Evolutionary conservation across 2,113 vertebrate genomes (phyloP), one percentile per base, ranked within the genome.

Genomic region (Zapus hudsonius): DNA sequence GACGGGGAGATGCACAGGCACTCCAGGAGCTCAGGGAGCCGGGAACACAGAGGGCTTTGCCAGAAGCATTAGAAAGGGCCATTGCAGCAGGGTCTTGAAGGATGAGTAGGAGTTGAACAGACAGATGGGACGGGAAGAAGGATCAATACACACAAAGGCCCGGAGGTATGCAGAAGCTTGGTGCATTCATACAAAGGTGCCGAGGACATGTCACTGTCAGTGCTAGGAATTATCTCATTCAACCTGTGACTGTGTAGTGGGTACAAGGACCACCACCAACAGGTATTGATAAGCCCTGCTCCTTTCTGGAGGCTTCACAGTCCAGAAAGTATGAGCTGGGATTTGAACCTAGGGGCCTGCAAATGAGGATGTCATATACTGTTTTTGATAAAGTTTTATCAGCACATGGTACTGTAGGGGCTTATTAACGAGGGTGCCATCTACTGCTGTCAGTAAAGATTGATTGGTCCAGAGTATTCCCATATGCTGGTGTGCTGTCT

Each of bases 61-160:
- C 6, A 47, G 69, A 27, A n/a, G n/a, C 1, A 3, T 15, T 44
- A 12, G 78, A 5, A 10, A 27, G 42, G 85, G 79, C 38, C 0
- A 2, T 11, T 64, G 27, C 22, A 5, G n/a, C 40, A 0, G 92
- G 95, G 91, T 61, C 75, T 61, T 57, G 88, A 38, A 5, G 95
- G 91, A 59, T 61, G 90, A 90, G 90, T 40, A 92, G 88, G 93
- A 93, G 82, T 79, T 74, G 1, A 57, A 29, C n/a, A 33, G 67
- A 20, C 0, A 6, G 40, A 36, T 1, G 31, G 2, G 69, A 73
- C 70, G 55, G 36, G 27, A 31, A 22, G 42, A 36, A 59, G 40
- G 23, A 1, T 22, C 0, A 40, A 87, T 36, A 11, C 0, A 2
- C 38, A 76, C 44, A 64, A 57, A 74, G 72, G 27, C 31, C 22